Base-by-base conservation (phyloP, 2,888 invertebrate species). In the Stenolophus ochropezus region DNA sequence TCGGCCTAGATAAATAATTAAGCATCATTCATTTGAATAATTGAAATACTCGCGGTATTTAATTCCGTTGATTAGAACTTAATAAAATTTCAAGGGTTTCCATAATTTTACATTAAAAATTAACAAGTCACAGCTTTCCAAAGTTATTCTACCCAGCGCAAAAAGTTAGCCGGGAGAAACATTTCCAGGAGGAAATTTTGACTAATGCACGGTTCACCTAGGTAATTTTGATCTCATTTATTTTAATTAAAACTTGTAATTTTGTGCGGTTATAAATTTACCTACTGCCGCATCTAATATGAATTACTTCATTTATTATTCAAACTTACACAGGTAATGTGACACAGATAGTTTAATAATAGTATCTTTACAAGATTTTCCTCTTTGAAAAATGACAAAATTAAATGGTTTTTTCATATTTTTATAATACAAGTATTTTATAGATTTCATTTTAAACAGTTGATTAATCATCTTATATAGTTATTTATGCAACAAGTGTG, bases 161-260 rank as follows among this genome's bases (percentile, higher is more conserved):
- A 69, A 61, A 69, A 69, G 65, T 27, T 69, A 8, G 27, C 27
- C 65, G 65, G 18, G 33, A 5, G n/a, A 61, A 58, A 61, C 25
- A 25, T 61, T 61, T 25, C 61, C 25, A 2, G 33, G 33, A 16
- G 65, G 65, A 69, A 33, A 69, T 69, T 69, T 69, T 69, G 65
- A 69, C 65, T 69, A 69, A 69, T 69, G 65, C 18, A 33, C 18
- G 33, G 65, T 33, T 69, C 25, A 69, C 65, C 65, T 69, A 33
- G 33, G 18, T 33, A 18, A 33, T 69, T 69, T 69, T 69, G 33
- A 27, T 69, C 65, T 33, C 65, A 69, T 69, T 69, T 69, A 33
- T 69, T 69, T 69, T 33, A 69, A 69, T 69, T 69, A 69, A 42
- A 69, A 69, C 33, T 69, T 69, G 16, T 69, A 69, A 69, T 75